Percentiles rank a stretch among this genome's conserved stretches.
Evolutionary conservation across 2,797 vertebrate species (phyloP).

Genomic region (Eurystomus glaucurus): DNA sequence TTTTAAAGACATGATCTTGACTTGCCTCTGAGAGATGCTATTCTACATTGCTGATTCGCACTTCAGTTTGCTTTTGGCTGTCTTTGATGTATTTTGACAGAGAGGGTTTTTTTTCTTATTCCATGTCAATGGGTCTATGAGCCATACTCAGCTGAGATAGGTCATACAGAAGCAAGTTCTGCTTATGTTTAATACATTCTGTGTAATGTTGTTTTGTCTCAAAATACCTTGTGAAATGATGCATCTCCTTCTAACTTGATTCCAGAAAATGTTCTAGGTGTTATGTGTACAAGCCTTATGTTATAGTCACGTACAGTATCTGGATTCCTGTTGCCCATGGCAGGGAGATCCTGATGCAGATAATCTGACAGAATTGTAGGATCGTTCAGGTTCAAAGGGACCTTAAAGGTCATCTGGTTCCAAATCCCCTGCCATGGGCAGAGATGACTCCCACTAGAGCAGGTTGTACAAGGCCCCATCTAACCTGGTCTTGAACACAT

Average conservation of each 20-base stretch:
- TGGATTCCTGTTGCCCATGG: not conserved
- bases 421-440: no score
- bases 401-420: no score
- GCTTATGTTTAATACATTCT: not conserved
- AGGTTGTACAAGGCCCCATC: no score
- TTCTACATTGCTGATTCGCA: not conserved
- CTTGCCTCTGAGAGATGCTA: not conserved
- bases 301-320: not conserved
- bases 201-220: not conserved
- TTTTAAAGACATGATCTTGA: not conserved
- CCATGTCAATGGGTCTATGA: not conserved
- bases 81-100: not conserved
- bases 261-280: not conserved
- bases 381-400: no score
- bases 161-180: not conserved
- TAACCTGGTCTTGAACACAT: no score
- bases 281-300: not conserved
- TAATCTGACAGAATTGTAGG: not conserved
- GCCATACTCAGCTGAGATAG: not conserved
- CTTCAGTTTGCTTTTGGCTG: not conserved
- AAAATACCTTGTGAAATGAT: not conserved
- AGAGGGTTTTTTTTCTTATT: accelerated
- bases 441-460: no score
- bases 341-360: not conserved
- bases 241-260: not conserved